Base-by-base conservation (phyloP, 53 echinoderm and acorn worm genomes). In the Patiria pectinifera region DNA sequence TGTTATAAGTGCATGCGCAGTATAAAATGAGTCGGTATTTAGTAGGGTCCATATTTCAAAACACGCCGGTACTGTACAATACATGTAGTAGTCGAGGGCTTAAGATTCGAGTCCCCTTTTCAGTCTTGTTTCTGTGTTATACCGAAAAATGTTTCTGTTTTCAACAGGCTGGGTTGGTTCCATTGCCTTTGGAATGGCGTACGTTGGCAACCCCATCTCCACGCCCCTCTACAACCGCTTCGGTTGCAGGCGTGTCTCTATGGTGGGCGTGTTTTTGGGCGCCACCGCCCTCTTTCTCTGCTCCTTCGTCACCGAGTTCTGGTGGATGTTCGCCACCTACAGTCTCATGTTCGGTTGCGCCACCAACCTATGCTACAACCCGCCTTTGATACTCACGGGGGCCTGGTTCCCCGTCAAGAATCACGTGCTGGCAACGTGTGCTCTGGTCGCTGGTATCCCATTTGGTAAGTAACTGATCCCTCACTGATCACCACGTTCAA, bases 311-410 rank as follows among this genome's bases (percentile, higher is more conserved):
- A 60, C 87, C 48, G 91, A 94, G 63, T 92, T 94, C 69, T 94
- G 98, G 95, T 91, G 94, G 83, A 95, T 98, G 94, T 97, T 95
- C 82, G 77, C 95, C 9, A 96, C 98, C 10, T 98, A 98, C 61
- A 98, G 98, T 66, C 86, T 98, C 47, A 95, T 95, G 92, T 98
- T 98, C 86, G 98, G 98, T 22, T 92, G 96, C 71, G 95, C 96
- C 13, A 96, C 96, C 93, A 98, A 98, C 70, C 88, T 98, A 22
- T 95, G 95, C 62, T 98, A 96, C 48, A 98, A 98, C 87, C 95
- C 96, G 62, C 98, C 98, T 2, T 91, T 98, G 45, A 83, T 98
- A 19, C 89, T 96, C 74, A 94, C 96, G 0, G 98, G 98, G 48
- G 95, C 95, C 76, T 98, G 98, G 98, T 98, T 98, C 76, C 95